Base-by-base conservation (phyloP, 1,140 invertebrate species). In the Magallana gigas region DNA sequence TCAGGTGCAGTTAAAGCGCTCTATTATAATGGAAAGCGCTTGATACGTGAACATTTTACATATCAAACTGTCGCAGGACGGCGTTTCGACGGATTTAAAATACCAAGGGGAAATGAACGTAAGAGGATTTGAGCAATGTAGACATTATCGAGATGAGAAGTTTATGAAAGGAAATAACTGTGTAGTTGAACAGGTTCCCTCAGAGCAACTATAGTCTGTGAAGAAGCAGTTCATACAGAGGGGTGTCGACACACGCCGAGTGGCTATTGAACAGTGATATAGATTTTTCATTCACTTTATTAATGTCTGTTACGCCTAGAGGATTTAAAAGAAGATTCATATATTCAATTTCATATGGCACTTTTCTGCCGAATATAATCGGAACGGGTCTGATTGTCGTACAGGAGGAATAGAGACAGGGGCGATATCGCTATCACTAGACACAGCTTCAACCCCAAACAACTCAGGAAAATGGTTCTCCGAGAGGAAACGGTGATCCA, bases 401-500 rank as follows among this genome's bases (percentile, higher is more conserved):
- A 7, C 23, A 29, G 68, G 36, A 29, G 68, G 12, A 8, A 29
- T 76, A 29, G n/a, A 36, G 36, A 76, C 18, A 71, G 11, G 4
- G 29, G 23, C 64, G 8, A 11, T 1, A n/a, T 71, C 1, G 16
- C 8, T 48, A 48, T 48, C 36, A 48, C 36, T 48, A 23, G 8
- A 29, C 14, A 29, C 23, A 29, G 68, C 8, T 8, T 12, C 29
- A 29, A 29, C 60, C 68, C 23, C 9, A 18, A 12, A 76, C 9
- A 18, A 12, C 57, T 83, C 14, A 16, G 7, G 36, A 87, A 88
- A 48, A 91, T 91, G 91, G 91, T 91, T 11, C 87, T 91, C 16
- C 87, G 91, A 9, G 91, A 91, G 68, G 85, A 90, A 71, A 91
- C 91, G 5, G 85, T 88, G 1, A 18, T 91, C 7, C 88, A 91